phyloP scores from a whole-genome alignment of 2,888 invertebrate species.

The Heliconius erato region DNA sequence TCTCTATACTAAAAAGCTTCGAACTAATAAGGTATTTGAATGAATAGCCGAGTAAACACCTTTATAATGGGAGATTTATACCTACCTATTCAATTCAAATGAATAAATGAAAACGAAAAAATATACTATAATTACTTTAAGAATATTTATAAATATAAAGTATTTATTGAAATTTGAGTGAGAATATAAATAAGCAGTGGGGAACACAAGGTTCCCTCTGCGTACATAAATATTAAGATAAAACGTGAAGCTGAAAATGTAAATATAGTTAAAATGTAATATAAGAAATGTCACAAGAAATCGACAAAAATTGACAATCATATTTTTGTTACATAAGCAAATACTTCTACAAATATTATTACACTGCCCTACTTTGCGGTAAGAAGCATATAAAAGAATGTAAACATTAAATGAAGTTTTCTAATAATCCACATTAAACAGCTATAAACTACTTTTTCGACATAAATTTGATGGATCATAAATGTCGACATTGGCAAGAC shows the following conservation, averaged over 20 bases:
- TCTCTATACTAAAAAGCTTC: neutral
- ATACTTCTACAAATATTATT: neutral
- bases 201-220: too few species aligned
- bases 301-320: neutral
- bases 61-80: neutral
- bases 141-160: neutral
- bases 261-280: too few species aligned
- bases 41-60: neutral
- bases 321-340: slow-evolving; percentile 7
- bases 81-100: neutral
- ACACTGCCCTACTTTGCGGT: slow-evolving; percentile 5
- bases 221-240: too few species aligned
- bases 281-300: neutral
- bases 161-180: neutral
- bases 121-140: neutral
- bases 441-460: slow-evolving; percentile 34
- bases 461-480: slow-evolving; percentile 39
- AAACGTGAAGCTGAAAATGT: too few species aligned
- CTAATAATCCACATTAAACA: slow-evolving; percentile 38
- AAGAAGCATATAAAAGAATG: neutral
- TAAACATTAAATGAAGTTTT: slow-evolving; percentile 24
- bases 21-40: slow-evolving; percentile 3
- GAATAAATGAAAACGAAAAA: too few species aligned
- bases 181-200: neutral
- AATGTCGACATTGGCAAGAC: slow-evolving; percentile 27